These are phyloP conservation scores for Zootoca vivipara DNA, from an alignment of 2,113 vertebrate genomes.

Conservation along the genomic window DNA sequence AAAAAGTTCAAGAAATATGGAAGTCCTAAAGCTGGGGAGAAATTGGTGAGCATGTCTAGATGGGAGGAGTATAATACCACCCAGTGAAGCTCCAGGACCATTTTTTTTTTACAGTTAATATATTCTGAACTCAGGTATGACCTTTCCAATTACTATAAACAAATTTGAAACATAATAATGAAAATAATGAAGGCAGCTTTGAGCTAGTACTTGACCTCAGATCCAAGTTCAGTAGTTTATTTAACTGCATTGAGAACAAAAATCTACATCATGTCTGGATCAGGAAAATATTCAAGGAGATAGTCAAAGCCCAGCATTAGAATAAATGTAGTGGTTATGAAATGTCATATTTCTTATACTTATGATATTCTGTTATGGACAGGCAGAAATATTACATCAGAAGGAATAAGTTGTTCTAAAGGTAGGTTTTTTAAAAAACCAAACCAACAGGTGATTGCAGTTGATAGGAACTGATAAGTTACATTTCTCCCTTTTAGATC, in stretches of 20 bases:
- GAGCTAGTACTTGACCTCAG: not conserved
- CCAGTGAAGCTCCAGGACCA: not conserved
- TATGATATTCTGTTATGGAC: conserved; percentile 4
- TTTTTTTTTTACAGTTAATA: not conserved
- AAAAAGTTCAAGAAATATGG: not conserved
- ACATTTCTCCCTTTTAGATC: conserved; percentile 52
- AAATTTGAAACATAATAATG: not conserved
- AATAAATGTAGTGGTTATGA: conserved; percentile 43
- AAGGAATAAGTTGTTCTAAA: conserved; percentile 40
- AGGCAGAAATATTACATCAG: conserved; percentile 52
- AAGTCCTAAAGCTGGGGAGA: not conserved
- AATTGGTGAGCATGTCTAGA: not conserved
- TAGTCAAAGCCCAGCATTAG: conserved; percentile 18
- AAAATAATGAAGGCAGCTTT: not conserved
- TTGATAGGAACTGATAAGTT: conserved; percentile 54
- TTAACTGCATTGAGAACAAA: not conserved
- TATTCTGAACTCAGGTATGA: not conserved
- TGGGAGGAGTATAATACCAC: not conserved
- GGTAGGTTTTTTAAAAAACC: conserved; percentile 32
- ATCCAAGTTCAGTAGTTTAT: not conserved
- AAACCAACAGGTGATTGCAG: conserved; percentile 46
- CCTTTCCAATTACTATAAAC: not conserved
- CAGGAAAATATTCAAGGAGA: not conserved
- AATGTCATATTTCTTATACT: conserved; percentile 27
- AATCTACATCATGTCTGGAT: too few species aligned